Evolutionary conservation across 1,140 invertebrate species (phyloP), one percentile per base, ranked within the genome.

Genomic region (Macrobrachium nipponense): DNA sequence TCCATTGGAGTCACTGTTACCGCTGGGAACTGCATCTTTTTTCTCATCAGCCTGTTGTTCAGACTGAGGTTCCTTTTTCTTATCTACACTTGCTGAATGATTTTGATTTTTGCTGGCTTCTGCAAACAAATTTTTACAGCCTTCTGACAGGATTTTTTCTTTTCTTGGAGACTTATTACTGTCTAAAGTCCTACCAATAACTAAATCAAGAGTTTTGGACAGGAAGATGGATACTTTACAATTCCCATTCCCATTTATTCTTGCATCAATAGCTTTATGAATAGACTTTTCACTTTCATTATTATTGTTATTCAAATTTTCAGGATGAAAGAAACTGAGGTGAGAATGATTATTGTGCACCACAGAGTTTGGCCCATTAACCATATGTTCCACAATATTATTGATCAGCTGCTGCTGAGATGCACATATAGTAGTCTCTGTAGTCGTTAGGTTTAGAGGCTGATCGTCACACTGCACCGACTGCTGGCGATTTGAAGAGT

Each of bases 401-500:
- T 86, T 75, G 23, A 86, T 86, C 58, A 86, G 58, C 43, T 86
- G 77, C 62, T 86, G 84, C 36, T 86, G 77, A 12, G 84, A 86
- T 12, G 84, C 78, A 80, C 77, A 80, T n/a, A 86, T 64, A 12
- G 77, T 86, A 12, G 84, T 86, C 59, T 86, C 84, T 75, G 77
- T 80, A 14, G 77, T n/a, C n/a, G n/a, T 58, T 58, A 86, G 60
- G 60, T 86, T 86, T 60, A 86, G 66, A 27, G 84, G 84, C 68
- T 86, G 77, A 6, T 86, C 84, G 5, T 81, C 77, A 51, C 59
- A 23, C 8, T 60, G 58, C 20, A 75, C 62, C 0, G 77, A 43
- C 43, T 72, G 79, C 14, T 70, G 84, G 6, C 76, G 75, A n/a
- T n/a, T 44, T 70, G 95, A 93, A 94, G 95, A 59, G 98, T 99